Evolutionary conservation across 2,797 vertebrate genomes (phyloP), one percentile per base, ranked within the genome.

Genomic region (Clarias platycephalus): DNA sequence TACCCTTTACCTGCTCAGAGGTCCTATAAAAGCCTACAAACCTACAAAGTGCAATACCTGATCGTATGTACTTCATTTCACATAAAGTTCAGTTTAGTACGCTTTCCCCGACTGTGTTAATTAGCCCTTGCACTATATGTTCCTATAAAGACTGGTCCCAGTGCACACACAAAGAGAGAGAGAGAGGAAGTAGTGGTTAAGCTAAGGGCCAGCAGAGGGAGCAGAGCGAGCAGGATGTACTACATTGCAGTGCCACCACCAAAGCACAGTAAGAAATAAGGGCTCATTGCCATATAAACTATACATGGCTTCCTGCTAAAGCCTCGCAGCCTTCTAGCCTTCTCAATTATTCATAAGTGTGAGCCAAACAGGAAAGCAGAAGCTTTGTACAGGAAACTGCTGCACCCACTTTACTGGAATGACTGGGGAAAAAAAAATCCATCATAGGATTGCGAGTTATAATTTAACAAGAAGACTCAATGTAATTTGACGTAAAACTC

Each of bases 131-230:
- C 37, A 22, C 34, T 20, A 12, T 18, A 16, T 44, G 34, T 28
- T 44, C 28, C 57, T 44, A 79, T 44, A 28, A 63, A 26, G 20
- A 58, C 22, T 44, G 80, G 53, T 31, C 81, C 58, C 37, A 31
- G 57, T 44, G 81, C 49, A 28, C 70, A 66, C n/a, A 49, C 20
- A 49, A 49, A 60, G 1, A 57, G n/a, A 28, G 1, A 57, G n/a
- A 28, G 6, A 60, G 1, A 57, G n/a, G 37, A 66, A 68, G 58
- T 16, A 53, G 22, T 53, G 85, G 55, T 86, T 57, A 53, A 71
- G 26, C 22, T 76, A 15, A 24, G 58, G 40, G n/a, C 86, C 88
- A 89, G 88, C 71, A 87, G 88, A 86, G 86, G 86, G 88, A 89
- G 88, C 84, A 86, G 82, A 83, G 82, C n/a, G 74, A 79, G 53